phyloP scores from a whole-genome alignment of 2,888 invertebrate genomes.

The Stratiomys singularior region DNA sequence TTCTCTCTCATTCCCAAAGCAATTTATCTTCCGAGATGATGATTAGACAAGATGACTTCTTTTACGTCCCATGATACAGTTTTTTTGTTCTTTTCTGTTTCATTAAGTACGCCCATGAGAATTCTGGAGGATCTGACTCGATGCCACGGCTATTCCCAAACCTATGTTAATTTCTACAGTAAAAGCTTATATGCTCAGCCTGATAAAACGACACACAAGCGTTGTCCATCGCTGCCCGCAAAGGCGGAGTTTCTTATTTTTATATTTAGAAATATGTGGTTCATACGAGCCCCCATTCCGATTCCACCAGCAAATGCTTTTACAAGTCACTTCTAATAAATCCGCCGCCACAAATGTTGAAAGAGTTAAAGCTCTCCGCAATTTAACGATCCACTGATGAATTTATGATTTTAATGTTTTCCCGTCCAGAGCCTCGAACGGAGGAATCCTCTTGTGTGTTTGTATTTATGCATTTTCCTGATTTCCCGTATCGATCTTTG shows the following conservation, averaged over 20 bases:
- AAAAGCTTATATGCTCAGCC: not conserved
- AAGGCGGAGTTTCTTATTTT: not conserved
- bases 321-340: not conserved
- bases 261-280: not conserved
- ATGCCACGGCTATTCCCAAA: not conserved
- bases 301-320: not conserved
- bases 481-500: not conserved
- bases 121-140: not conserved
- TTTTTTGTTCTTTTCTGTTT: constrained; percentile 6
- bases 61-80: not conserved
- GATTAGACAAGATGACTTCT: constrained; percentile 40
- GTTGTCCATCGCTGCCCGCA: not conserved
- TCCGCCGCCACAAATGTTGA: not conserved
- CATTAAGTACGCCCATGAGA: constrained; percentile 10
- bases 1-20: not conserved
- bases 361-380: not conserved
- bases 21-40: not conserved
- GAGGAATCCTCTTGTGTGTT: not conserved
- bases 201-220: not conserved
- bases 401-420: constrained; percentile 36
- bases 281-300: too few relatives aligned
- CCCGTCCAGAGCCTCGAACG: too few relatives aligned
- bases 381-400: constrained; percentile 31
- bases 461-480: not conserved
- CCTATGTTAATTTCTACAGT: too few relatives aligned